Evolutionary conservation across 2,113 vertebrate genomes (phyloP), one percentile per base, ranked within the genome.

Genomic region (Dipodomys merriami): DNA sequence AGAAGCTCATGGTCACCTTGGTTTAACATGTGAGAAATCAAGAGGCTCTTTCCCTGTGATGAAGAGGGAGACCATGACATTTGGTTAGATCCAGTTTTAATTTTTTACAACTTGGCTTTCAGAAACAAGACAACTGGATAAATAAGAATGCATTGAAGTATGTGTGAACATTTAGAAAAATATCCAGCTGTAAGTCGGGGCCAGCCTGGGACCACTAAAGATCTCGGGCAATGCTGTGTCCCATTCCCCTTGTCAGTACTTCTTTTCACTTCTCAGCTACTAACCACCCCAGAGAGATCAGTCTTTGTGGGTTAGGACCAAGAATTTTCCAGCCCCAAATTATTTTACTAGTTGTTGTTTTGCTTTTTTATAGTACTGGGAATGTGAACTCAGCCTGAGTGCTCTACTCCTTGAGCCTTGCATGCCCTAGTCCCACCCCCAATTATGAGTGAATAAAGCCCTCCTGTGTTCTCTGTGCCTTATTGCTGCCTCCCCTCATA

Each of bases 41-140:
- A 88, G 73, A 15, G 49, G 16, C 9, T 83, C 19, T 67, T 71
- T 81, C 25, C 9, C 1, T 29, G 65, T 22, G 6, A 3, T 33
- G 46, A 72, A 44, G 22, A 11, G 1, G n/a, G 30, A 4, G 18
- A 18, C 19, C 25, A 0, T 25, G 30, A 22, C 60, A 62, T 82
- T 35, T 76, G 22, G 23, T 77, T 92, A 78, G 62, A 35, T 16
- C 11, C 11, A 25, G 25, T 69, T 33, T 86, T 91, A 57, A 13
- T 16, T 80, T 82, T 85, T 90, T 20, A 25, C 72, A 87, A 65
- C 11, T 27, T 53, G 25, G 39, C 77, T 85, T 84, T 83, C 44
- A 76, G 90, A 93, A 96, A 62, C 44, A 30, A 82, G 67, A 53
- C n/a, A 25, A 35, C 2, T n/a, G 68, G 49, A 64, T 60, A 81